Evolutionary conservation across 1,140 invertebrate genomes (phyloP), one percentile per base, ranked within the genome.

Genomic region (Drosophila arawakana): DNA sequence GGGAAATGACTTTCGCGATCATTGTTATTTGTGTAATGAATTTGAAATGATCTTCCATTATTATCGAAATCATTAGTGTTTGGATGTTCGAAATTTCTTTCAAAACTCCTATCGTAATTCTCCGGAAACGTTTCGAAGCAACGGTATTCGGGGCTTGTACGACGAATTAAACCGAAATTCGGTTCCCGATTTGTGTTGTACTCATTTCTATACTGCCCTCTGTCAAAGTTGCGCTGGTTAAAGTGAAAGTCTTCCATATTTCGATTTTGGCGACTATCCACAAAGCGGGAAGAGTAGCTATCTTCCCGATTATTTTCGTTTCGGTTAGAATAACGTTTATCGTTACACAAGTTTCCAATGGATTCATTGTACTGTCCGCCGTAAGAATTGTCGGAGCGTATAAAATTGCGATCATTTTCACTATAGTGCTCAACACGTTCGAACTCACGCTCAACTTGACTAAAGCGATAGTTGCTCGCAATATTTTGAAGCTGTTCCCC

Each of bases 241-340:
- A 44, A 15, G n/a, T 34, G 7, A 13, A 7, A 43, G n/a, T 2
- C 35, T 15, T 41, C 46, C 4, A 10, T 52, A 60, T 46, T 61
- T 21, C 39, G 11, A 37, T 52, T 61, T 21, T 39, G 25, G 15
- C 1, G 35, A 13, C 18, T 46, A 10, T 35, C 25, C 21, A 39
- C 35, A 35, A 50, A 69, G 52, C 49, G 15, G 15, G 25, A 6
- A 21, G 13, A 34, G n/a, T 30, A 41, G 18, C 61, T 15, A 15
- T 25, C n/a, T 0, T 6, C 21, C 2, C 25, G 50, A 21, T 44
- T 35, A 30, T 34, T 7, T 7, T 44, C 13, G 54, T 34, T 30
- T 4, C 21, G 8, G 15, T 15, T 15, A 15, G 15, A 15, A 15
- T 0, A 15, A 15, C 15, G 15, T 0, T 41, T 11, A 39, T 3